Base-by-base conservation (phyloP, 92 coral and sea anemone genomes). In the Pocillopora meandrina region DNA sequence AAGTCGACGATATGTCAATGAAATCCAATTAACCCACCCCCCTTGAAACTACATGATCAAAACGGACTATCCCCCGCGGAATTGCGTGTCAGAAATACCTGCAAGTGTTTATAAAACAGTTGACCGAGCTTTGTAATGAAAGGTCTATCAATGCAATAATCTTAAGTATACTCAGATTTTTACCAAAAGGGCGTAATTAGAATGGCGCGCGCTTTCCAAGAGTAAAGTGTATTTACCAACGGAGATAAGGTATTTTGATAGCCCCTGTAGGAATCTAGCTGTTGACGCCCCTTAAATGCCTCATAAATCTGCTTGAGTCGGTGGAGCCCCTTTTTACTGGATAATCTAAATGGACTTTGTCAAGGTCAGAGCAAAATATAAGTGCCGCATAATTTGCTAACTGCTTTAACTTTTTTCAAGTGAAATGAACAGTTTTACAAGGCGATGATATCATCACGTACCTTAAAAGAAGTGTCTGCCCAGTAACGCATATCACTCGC, bases 401-500 rank as follows among this genome's bases (percentile, higher is more conserved):
- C 52, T 42, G 52, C 52, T 42, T 42, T 42, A 42, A 42, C 8
- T 42, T 42, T 42, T 42, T 42, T 42, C 8, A 42, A 42, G 52
- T 42, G 8, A 7, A 42, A 42, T 42, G 52, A 42, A 42, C 52
- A 42, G 8, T 7, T 42, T 42, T 0, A 42, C 5, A 42, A 42
- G 52, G 26, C 11, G 68, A 35, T 35, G 10, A 60, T 42, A 71
- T 35, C 52, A n/a, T 18, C 23, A 70, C 85, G 62, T 81, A 81
- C 85, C 85, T 81, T 60, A 5, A 59, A n/a, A 67, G 64, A n/a
- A 33, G 4, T n/a, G 35, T 52, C 34, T 35, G n/a, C 56, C 15
- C 55, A 79, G 35, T 79, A 59, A 77, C 62, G 71, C 61, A 81
- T 81, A 6, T 26, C 21, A 26, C 79, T 83, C 86, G 86, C 86